Percentiles rank a stretch among this genome's conserved stretches.
These are phyloP conservation scores for Drosophila prostipennis DNA, from an alignment of 2,888 invertebrate species.

Conservation along the genomic window DNA sequence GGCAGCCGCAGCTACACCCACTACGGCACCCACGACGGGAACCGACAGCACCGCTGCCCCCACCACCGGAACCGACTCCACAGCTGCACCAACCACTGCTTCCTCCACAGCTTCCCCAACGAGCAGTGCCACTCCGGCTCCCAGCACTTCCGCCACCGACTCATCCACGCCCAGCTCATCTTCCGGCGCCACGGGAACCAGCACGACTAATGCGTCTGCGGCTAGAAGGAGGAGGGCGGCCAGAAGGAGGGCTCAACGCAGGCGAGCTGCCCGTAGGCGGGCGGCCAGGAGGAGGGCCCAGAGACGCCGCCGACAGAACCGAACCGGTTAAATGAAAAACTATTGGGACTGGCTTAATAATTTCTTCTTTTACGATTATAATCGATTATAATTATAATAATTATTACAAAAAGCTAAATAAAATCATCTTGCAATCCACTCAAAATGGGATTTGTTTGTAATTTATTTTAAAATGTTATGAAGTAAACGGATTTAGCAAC, in stretches of 20 bases:
- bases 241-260: conserved; percentile 5
- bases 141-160: neutral
- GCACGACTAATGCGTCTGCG: neutral
- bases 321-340: conserved; percentile 1
- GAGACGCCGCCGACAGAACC: conserved; percentile 5
- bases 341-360: no score
- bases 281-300: conserved; percentile 6
- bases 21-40: neutral
- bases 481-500: no score
- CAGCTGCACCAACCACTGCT: neutral
- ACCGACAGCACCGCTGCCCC: neutral
- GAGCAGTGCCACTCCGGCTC: neutral
- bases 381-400: no score
- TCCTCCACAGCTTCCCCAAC: neutral
- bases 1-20: conserved; percentile 4
- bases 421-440: neutral
- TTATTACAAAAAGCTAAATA: neutral
- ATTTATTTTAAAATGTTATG: no score
- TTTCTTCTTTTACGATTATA: neutral
- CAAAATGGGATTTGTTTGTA: neutral
- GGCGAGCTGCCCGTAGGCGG: neutral
- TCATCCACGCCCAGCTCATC: neutral
- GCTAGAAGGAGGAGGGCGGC: conserved; percentile 20
- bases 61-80: neutral
- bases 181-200: neutral